Evolutionary conservation across 2,113 vertebrate species (phyloP).

Genomic region (Taxidea taxus): DNA sequence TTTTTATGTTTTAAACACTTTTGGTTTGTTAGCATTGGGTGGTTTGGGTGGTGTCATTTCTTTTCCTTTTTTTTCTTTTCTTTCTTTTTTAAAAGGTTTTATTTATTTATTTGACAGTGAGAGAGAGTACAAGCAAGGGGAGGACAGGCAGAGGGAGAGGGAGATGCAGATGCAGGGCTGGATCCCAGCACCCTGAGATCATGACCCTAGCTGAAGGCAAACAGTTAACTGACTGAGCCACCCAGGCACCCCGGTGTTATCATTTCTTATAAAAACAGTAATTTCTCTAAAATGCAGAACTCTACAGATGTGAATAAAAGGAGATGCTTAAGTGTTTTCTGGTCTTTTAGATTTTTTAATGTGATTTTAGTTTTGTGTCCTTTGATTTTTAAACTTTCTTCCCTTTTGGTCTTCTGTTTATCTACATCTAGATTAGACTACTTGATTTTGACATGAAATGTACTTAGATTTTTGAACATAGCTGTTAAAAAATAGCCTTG

Average conservation of each 20-base stretch:
- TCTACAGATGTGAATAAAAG: background rate
- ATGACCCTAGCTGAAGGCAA: too few relatives aligned
- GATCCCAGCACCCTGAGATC: too few relatives aligned
- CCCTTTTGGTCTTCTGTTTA: background rate
- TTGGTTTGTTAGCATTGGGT: conserved; percentile 5
- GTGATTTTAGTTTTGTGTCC: background rate
- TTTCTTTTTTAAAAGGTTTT: background rate
- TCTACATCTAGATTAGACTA: background rate
- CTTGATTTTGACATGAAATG: background rate
- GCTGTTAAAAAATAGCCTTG: background rate
- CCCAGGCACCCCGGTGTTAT: background rate
- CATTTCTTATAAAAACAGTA: conserved; percentile 23
- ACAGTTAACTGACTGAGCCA: too few relatives aligned
- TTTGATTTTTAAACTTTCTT: background rate
- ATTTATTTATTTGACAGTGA: background rate
- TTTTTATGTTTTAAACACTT: conserved; percentile 54
- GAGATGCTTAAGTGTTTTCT: background rate
- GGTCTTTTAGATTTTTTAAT: conserved; percentile 8
- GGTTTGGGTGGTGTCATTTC: background rate
- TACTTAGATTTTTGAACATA: conserved; percentile 14
- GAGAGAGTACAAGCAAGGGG: too few relatives aligned
- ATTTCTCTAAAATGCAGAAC: background rate
- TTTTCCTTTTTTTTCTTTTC: background rate
- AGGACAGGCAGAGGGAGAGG: background rate
- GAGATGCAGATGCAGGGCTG: background rate